phyloP scores from a whole-genome alignment of 2,797 vertebrate species.

The Eptatretus atami region DNA sequence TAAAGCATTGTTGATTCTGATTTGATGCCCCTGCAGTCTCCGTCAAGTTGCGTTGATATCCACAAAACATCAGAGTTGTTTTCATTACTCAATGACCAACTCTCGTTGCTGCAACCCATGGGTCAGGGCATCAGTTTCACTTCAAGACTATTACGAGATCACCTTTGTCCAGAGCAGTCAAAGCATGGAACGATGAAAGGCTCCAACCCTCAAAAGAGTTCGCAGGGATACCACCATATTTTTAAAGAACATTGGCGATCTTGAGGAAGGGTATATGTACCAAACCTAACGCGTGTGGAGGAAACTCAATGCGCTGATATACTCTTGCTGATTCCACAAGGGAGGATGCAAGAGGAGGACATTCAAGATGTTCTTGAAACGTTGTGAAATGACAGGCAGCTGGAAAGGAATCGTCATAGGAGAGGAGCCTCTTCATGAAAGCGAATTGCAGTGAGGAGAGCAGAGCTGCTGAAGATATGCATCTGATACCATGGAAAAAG shows the following conservation, averaged over 20 bases:
- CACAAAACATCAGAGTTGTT: not conserved
- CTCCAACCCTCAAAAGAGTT: too few relatives aligned
- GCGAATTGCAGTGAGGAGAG: too few relatives aligned
- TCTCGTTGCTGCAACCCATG: constrained; percentile 4
- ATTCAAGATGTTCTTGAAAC: too few relatives aligned
- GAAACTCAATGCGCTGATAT: not conserved
- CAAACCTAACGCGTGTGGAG: not conserved
- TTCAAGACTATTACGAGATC: not conserved
- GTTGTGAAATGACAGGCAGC: too few relatives aligned
- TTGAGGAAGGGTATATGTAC: too few relatives aligned
- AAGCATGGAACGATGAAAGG: not conserved
- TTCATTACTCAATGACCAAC: not conserved
- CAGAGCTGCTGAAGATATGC: too few relatives aligned
- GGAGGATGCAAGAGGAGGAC: too few relatives aligned
- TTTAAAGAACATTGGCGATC: too few relatives aligned
- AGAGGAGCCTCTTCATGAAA: not conserved
- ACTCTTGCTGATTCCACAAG: too few relatives aligned
- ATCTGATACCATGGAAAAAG: too few relatives aligned
- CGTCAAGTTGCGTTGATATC: not conserved
- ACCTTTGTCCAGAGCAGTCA: not conserved
- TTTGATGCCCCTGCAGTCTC: not conserved
- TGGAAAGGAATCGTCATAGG: not conserved
- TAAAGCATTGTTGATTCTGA: not conserved
- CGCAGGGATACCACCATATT: too few relatives aligned
- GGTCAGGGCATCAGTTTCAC: not conserved